Percentiles rank a stretch among this genome's conserved stretches.
phyloP scores from a whole-genome alignment of 2,797 vertebrate genomes.

The Eidolon dupreanum region DNA sequence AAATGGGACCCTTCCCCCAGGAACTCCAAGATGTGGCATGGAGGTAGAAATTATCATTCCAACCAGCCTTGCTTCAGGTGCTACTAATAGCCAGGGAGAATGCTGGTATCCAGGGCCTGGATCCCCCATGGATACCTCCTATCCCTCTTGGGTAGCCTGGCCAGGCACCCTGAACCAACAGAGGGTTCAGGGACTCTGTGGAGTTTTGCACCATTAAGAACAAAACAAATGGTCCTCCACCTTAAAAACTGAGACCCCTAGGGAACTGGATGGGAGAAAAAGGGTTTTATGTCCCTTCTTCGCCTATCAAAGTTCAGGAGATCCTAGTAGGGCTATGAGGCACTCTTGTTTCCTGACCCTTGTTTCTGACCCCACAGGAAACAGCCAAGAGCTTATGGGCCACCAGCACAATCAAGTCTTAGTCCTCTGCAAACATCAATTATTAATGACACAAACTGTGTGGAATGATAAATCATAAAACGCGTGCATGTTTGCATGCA shows the following conservation, averaged over 20 bases:
- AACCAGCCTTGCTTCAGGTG: background rate
- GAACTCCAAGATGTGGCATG: background rate
- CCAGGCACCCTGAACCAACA: background rate
- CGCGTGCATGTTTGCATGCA: slow-evolving; percentile 44
- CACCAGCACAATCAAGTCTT: slow-evolving; percentile 44
- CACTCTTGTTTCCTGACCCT: slow-evolving; percentile 45
- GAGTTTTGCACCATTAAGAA: background rate
- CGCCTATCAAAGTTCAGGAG: background rate
- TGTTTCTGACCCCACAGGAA: slow-evolving; percentile 53
- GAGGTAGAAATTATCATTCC: background rate
- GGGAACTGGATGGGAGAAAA: background rate
- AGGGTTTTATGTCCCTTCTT: background rate
- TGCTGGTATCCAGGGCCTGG: background rate
- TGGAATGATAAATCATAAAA: slow-evolving; percentile 43
- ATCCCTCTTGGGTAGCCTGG: background rate
- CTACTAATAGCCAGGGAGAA: background rate
- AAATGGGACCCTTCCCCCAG: background rate
- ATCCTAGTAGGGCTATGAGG: background rate
- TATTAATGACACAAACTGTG: slow-evolving; percentile 43
- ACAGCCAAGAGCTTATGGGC: slow-evolving; percentile 13
- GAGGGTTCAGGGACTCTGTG: background rate
- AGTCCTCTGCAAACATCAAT: slow-evolving; percentile 50
- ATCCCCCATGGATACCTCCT: background rate
- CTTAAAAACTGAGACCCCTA: background rate
- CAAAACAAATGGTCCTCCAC: background rate